Conservation (phyloP, 1,140 invertebrate species). For the Ceratina australensis region DNA sequence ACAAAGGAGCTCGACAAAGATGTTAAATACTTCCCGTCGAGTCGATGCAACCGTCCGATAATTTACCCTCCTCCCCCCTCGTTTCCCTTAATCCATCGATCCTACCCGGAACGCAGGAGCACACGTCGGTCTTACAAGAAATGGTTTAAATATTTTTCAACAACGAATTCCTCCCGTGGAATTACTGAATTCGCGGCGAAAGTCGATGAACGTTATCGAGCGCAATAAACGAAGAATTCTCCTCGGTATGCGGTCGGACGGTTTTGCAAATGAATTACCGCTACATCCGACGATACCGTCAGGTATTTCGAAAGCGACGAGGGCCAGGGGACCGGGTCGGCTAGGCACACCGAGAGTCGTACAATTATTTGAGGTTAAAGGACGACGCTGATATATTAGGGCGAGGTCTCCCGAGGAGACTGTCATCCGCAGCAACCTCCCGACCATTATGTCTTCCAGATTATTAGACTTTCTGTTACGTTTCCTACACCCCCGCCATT, state of each 20-base stretch:
- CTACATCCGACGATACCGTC: conserved; percentile 49
- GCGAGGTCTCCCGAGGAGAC: conserved; percentile 56
- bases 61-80: not conserved
- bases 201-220: not conserved
- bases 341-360: conserved; percentile 43
- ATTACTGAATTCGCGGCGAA: not conserved
- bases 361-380: conserved; percentile 67
- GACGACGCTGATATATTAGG: conserved; percentile 64
- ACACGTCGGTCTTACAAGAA: too few species aligned
- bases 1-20: not conserved
- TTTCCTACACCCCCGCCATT: conserved; percentile 17
- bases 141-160: too few species aligned
- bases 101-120: too few species aligned
- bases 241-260: not conserved
- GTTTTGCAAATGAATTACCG: conserved; percentile 57
- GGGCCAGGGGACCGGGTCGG: conserved; percentile 10
- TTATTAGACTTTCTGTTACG: conserved; percentile 41
- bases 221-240: conserved; percentile 22
- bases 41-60: not conserved
- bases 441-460: conserved; percentile 35
- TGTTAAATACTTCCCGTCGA: conserved; percentile 1
- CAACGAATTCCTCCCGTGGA: not conserved
- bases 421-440: conserved; percentile 59
- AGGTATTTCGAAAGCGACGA: conserved; percentile 54
- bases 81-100: not conserved